Evolutionary conservation across 2,113 vertebrate species (phyloP).

Genomic region (Phylloscopus trochilus): DNA sequence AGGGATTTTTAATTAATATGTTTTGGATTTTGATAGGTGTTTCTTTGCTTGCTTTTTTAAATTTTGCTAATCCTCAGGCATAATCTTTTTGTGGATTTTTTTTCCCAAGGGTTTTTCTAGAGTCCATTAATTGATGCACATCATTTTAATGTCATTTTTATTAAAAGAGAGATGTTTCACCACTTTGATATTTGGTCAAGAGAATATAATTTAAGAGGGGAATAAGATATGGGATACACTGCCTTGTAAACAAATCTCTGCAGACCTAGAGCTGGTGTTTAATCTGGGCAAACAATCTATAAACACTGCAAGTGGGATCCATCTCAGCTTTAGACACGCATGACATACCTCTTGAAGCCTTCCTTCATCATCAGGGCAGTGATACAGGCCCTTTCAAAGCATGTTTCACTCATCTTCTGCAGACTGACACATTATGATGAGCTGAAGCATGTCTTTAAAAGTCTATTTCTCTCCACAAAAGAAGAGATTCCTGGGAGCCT

Average conservation of each 20-base stretch:
- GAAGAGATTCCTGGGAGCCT: neutral
- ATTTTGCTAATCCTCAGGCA: neutral
- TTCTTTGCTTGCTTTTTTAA: neutral
- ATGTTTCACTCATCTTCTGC: neutral
- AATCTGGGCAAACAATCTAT: neutral
- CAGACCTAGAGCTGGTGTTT: neutral
- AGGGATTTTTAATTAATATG: neutral
- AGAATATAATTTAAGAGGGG: neutral
- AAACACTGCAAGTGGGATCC: neutral
- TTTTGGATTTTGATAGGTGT: neutral
- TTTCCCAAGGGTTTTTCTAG: neutral
- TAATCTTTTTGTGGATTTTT: neutral
- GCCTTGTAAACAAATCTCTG: neutral
- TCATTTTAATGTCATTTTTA: fast-evolving
- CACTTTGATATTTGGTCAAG: neutral
- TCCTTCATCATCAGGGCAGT: neutral
- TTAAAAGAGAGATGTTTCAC: neutral
- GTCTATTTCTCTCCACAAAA: neutral
- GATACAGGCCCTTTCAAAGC: neutral
- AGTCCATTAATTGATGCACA: neutral
- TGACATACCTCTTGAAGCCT: neutral
- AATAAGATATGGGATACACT: neutral
- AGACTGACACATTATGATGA: neutral
- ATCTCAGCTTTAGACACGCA: neutral
- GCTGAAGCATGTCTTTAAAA: neutral